Base-by-base conservation (phyloP, 2,797 vertebrate species). In the Anolis apletophallus region DNA sequence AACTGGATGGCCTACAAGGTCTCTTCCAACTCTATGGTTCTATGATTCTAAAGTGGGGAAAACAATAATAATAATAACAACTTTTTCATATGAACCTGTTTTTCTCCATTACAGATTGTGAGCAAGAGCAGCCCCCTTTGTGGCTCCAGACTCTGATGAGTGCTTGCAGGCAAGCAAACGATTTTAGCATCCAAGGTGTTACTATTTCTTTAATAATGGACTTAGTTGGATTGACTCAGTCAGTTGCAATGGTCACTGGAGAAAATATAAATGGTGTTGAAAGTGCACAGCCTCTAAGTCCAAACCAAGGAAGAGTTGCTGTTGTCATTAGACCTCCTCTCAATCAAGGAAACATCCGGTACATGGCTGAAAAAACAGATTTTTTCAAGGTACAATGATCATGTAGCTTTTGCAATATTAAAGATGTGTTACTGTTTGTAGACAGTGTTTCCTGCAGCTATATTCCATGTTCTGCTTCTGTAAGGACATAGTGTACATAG, bases 91-190 rank as follows among this genome's bases (percentile, higher is more conserved):
- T 55, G 67, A 83, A 19, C 50, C 0, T 86, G 17, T 52, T 86
- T 0, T 57, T 91, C 92, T 94, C 82, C 81, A 13, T 94, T 96
- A 89, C 96, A 98, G 98, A 98, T 86, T 97, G 93, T 86, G 98
- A 98, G 86, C 97, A 97, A 90, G 96, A 97, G 11, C 96, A 97
- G 64, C 97, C 98, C 80, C 97, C 98, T 0, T 85, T 94, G 74
- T 99, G 99, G 99, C 97, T 99, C 36, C 98, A 99, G 94, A 98
- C 97, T 2, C 96, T 99, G 91, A 99, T 99, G 98, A 98, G 97
- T 26, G 97, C 98, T 81, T 99, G 98, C 94, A 98, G 97, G 91
- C 95, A 97, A 85, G 97, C 97, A 23, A 95, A 91, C 3, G 97
- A 99, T 93, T 99, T 99, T 95, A 97, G 97, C 88, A 95, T 99